Conservation (phyloP, 2,797 vertebrate genomes). For the Gadopsis marmoratus region DNA sequence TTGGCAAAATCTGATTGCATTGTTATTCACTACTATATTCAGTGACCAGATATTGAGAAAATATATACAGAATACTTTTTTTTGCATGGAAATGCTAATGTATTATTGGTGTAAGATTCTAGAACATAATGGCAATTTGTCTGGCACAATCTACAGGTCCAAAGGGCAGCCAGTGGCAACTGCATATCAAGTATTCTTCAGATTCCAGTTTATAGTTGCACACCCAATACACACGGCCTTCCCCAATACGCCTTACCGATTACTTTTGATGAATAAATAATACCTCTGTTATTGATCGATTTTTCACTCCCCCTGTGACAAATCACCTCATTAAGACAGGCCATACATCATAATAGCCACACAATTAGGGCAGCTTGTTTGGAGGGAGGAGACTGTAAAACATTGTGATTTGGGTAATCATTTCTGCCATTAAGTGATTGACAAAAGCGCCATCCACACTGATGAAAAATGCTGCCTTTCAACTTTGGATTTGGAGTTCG, state of each 20-base stretch:
- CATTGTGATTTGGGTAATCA: conserved; percentile 72
- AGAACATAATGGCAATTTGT: not conserved
- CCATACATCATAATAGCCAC: conserved; percentile 76
- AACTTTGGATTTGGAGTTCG: conserved; percentile 9
- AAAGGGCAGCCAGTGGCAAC: not conserved
- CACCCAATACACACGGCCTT: conserved; percentile 30
- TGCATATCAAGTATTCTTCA: conserved; percentile 18
- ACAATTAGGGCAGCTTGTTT: conserved; percentile 74
- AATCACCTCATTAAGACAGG: conserved; percentile 76
- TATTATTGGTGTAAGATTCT: not conserved
- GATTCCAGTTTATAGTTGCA: conserved; percentile 38
- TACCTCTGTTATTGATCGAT: conserved; percentile 78
- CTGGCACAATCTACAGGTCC: not conserved
- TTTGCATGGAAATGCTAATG: conserved; percentile 3
- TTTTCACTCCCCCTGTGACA: conserved; percentile 72
- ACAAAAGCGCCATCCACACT: conserved; percentile 49
- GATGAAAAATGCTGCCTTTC: conserved; percentile 32
- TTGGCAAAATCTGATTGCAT: too few species aligned
- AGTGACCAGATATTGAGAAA: not conserved
- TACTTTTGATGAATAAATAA: conserved; percentile 79
- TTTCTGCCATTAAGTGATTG: conserved; percentile 73
- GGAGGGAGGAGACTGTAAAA: conserved; percentile 73
- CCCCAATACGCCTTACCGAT: conserved; percentile 57
- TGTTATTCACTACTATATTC: not conserved
- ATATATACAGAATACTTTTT: not conserved